These are phyloP conservation scores for Anseranas semipalmata DNA, from an alignment of 2,113 vertebrate species.

Conservation along the genomic window DNA sequence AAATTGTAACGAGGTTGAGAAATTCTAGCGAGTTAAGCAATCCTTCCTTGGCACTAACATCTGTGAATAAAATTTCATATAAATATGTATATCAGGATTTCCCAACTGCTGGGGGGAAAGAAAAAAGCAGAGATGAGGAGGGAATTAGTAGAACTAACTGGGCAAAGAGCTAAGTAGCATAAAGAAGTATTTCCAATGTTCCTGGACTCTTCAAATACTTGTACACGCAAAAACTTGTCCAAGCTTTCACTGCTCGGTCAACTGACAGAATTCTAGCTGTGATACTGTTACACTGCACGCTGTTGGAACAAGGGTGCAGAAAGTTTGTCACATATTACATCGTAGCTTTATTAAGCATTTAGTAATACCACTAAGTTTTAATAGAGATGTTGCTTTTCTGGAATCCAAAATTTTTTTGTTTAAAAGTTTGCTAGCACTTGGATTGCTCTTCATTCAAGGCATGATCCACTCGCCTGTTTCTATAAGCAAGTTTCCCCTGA, in stretches of 20 bases:
- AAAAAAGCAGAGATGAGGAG: rapidly evolving
- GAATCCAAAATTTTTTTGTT: neutral
- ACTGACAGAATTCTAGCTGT: neutral
- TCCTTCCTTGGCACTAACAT: neutral
- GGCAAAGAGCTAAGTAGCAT: neutral
- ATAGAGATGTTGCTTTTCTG: neutral
- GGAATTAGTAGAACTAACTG: neutral
- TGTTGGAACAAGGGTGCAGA: neutral
- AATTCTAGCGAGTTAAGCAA: constrained; percentile 8
- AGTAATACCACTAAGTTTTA: neutral
- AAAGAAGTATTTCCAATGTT: neutral
- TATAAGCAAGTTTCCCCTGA: neutral
- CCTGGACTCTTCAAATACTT: neutral
- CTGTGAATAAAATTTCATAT: neutral
- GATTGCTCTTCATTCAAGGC: neutral
- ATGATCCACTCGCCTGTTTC: neutral
- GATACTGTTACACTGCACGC: neutral
- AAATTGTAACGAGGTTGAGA: neutral
- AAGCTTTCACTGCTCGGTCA: neutral
- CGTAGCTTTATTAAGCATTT: neutral
- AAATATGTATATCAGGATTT: neutral
- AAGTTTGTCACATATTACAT: neutral
- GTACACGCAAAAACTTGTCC: neutral
- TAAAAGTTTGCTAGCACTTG: neutral
- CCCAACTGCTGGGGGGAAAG: neutral